These are phyloP conservation scores for Tryphoninae sp. DNA, from an alignment of 2,888 invertebrate species.

Conservation along the genomic window DNA sequence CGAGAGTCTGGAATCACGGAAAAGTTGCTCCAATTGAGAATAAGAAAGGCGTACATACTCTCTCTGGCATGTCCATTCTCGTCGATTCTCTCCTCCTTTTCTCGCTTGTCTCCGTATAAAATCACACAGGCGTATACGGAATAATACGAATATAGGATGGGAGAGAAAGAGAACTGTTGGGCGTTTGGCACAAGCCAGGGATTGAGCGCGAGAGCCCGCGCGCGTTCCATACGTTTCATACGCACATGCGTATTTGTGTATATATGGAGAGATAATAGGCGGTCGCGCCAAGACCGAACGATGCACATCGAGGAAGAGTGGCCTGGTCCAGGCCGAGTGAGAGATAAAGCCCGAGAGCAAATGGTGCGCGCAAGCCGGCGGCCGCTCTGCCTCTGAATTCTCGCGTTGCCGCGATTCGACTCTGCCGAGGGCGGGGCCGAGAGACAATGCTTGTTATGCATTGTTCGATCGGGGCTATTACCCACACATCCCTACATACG, in stretches of 20 bases:
- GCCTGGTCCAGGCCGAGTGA: conserved; percentile 63
- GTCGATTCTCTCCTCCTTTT: conserved; percentile 46
- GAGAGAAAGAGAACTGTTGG: conserved; percentile 26
- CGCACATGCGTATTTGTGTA: background rate
- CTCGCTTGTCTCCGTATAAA: conserved; percentile 34
- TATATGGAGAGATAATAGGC: conserved; percentile 22
- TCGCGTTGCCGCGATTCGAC: conserved; percentile 32
- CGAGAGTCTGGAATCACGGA: background rate
- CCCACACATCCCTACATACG: conserved; percentile 10
- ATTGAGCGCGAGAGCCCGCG: conserved; percentile 50
- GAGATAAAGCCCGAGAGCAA: conserved; percentile 72
- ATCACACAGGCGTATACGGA: background rate
- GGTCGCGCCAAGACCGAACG: conserved; percentile 48
- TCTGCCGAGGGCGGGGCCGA: conserved; percentile 73
- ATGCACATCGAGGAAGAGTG: conserved; percentile 46
- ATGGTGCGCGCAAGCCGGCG: conserved; percentile 32
- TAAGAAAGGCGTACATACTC: conserved; percentile 17
- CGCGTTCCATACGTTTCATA: conserved; percentile 9
- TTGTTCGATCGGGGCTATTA: conserved; percentile 69
- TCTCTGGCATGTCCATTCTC: conserved; percentile 55
- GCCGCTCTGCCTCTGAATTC: conserved; percentile 45
- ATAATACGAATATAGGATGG: conserved; percentile 26
- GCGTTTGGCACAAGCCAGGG: conserved; percentile 51
- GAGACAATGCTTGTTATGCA: conserved; percentile 79
- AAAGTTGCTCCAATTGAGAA: conserved; percentile 52